A percentile compares a stretch with the other conserved stretches of the same genome.
Evolutionary conservation across 2,113 vertebrate genomes (phyloP).

Genomic region (Buteo buteo): DNA sequence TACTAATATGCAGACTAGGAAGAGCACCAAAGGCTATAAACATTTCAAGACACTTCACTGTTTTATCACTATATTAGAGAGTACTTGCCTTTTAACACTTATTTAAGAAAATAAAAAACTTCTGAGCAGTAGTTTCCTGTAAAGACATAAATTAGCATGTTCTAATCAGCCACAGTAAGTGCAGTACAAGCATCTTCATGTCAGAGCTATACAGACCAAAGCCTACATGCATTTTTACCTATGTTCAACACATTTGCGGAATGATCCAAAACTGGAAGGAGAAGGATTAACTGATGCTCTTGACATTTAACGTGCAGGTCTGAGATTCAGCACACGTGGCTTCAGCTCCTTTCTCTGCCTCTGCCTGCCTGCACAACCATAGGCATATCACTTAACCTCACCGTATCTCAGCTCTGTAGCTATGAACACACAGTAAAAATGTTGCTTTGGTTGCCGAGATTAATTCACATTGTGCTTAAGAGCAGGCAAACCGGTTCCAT

Average conservation of each 20-base stretch:
- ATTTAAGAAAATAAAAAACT: conserved; percentile 61
- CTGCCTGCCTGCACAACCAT: background rate
- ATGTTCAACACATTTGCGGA: background rate
- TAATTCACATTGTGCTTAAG: conserved; percentile 5
- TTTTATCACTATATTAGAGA: conserved; percentile 59
- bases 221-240: background rate
- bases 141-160: conserved; percentile 17
- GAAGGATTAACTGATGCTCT: background rate
- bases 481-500: background rate
- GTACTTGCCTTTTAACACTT: conserved; percentile 53
- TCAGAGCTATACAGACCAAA: background rate
- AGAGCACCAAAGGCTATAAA: conserved; percentile 55
- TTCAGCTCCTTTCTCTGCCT: background rate
- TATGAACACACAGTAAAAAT: background rate
- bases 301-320: background rate
- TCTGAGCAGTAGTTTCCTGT: conserved; percentile 21
- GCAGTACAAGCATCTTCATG: background rate
- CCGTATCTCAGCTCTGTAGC: background rate
- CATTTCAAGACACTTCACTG: conserved; percentile 38
- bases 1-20: conserved; percentile 57
- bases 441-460: background rate
- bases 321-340: background rate
- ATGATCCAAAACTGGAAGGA: background rate
- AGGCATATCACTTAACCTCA: background rate
- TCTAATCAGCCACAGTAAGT: background rate